Conservation (phyloP, 2,797 vertebrate species). For the Sebastes variabilis region DNA sequence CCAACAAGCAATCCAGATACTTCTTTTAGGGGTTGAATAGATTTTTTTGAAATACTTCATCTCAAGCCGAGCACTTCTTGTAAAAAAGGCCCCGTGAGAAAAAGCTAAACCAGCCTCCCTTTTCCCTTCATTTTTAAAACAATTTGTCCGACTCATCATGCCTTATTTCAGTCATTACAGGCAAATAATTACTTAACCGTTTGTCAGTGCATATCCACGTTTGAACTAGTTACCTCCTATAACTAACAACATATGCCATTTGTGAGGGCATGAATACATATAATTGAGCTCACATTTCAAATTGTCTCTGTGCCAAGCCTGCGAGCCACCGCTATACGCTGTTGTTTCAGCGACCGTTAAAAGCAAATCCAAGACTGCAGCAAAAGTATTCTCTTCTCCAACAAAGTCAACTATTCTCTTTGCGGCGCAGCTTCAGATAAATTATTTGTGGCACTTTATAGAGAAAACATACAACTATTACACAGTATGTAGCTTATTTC, state of each 20-base stretch:
- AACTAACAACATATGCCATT: slow-evolving; percentile 67
- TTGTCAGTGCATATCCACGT: slow-evolving; percentile 35
- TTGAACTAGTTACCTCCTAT: slow-evolving; percentile 29
- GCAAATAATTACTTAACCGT: slow-evolving; percentile 35
- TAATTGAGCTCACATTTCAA: slow-evolving; percentile 64
- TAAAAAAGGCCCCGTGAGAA: slow-evolving; percentile 1
- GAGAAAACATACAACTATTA: slow-evolving; percentile 49
- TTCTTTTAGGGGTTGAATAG: slow-evolving; percentile 21
- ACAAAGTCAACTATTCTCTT: slow-evolving; percentile 43
- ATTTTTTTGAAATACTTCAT: slow-evolving; percentile 27
- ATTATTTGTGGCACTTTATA: slow-evolving; percentile 60
- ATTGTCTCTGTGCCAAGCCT: slow-evolving; percentile 57
- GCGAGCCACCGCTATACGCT: slow-evolving; percentile 23
- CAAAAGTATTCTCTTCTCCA: slow-evolving; percentile 41
- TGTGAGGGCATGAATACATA: slow-evolving; percentile 52
- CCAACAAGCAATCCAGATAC: slow-evolving; percentile 21
- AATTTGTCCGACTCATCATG: slow-evolving; percentile 33
- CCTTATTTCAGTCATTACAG: slow-evolving; percentile 37
- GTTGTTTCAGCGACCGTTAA: slow-evolving; percentile 50
- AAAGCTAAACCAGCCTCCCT: neutral
- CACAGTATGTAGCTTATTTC: slow-evolving; percentile 43
- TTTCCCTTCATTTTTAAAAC: slow-evolving; percentile 18
- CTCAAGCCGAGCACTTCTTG: slow-evolving; percentile 1
- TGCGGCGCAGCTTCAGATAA: slow-evolving; percentile 32
- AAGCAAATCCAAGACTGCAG: slow-evolving; percentile 40